Percentiles rank a stretch among this genome's conserved stretches.
Conservation (phyloP, 2,113 vertebrate genomes). For the Tachysurus vachellii region DNA sequence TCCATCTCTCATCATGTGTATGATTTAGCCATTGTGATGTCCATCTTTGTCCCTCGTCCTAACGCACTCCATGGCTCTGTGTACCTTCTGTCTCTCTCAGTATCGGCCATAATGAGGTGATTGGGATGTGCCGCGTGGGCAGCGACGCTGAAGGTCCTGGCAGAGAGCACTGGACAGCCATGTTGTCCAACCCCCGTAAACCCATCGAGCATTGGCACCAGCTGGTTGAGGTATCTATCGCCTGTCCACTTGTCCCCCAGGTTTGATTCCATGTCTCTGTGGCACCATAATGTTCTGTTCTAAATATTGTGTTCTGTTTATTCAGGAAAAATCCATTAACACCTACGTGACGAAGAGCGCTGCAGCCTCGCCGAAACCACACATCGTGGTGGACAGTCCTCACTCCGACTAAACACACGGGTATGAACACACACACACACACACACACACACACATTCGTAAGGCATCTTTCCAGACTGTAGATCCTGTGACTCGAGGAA, state of each 20-base stretch:
- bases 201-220: slow-evolving; percentile 94
- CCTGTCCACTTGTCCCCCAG: background rate
- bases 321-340: slow-evolving; percentile 76
- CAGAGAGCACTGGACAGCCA: slow-evolving; percentile 90
- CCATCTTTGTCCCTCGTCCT: slow-evolving; percentile 19
- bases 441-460: background rate
- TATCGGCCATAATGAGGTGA: slow-evolving; percentile 93
- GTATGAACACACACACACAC: slow-evolving; percentile 26
- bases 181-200: slow-evolving; percentile 91
- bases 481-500: background rate
- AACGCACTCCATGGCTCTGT: slow-evolving; percentile 14
- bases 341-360: slow-evolving; percentile 72
- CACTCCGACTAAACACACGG: slow-evolving; percentile 73
- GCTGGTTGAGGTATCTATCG: slow-evolving; percentile 79
- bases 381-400: slow-evolving; percentile 81
- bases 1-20: background rate
- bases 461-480: background rate
- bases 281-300: background rate
- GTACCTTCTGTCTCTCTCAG: slow-evolving; percentile 34
- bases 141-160: slow-evolving; percentile 84
- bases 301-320: slow-evolving; percentile 16
- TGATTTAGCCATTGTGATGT: slow-evolving; percentile 48
- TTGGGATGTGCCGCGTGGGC: slow-evolving; percentile 90
- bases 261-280: background rate
- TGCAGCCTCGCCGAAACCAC: slow-evolving; percentile 70